Evolutionary conservation across 2,113 vertebrate species (phyloP).

Genomic region (Atractosteus spatula): DNA sequence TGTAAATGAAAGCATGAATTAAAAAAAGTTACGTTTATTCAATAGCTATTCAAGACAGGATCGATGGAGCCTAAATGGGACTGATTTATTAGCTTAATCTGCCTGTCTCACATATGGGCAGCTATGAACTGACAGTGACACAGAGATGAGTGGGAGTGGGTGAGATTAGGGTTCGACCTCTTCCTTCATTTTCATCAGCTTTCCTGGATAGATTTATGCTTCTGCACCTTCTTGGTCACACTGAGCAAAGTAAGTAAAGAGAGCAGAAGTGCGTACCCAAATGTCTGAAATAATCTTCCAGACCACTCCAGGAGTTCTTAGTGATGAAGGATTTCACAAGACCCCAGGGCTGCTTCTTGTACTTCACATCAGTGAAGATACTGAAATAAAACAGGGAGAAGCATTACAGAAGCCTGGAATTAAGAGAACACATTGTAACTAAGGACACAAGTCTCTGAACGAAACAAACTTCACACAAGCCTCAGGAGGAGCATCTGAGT

Average conservation of each 20-base stretch:
- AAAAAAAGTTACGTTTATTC: too few relatives aligned
- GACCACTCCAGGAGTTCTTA: conserved; percentile 91
- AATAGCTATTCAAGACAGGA: too few relatives aligned
- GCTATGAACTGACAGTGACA: neutral
- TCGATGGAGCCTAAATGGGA: too few relatives aligned
- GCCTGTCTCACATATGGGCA: too few relatives aligned
- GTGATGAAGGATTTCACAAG: conserved; percentile 89
- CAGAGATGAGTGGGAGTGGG: neutral
- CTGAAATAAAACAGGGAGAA: conserved; percentile 49
- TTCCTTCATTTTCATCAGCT: too few relatives aligned
- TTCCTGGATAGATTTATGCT: too few relatives aligned
- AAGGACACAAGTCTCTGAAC: neutral
- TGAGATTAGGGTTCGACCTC: too few relatives aligned
- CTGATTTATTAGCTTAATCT: too few relatives aligned
- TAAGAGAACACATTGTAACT: neutral
- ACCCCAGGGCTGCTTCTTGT: conserved; percentile 93
- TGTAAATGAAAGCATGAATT: too few relatives aligned
- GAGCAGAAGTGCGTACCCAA: conserved; percentile 69
- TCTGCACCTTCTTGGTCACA: too few relatives aligned
- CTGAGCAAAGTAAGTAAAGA: too few relatives aligned
- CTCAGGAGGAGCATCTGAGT: too few relatives aligned
- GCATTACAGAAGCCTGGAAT: neutral
- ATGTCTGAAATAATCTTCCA: conserved; percentile 85
- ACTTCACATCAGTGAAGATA: conserved; percentile 87
- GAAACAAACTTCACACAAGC: neutral